Evolutionary conservation across 2,888 invertebrate species (phyloP), one percentile per base, ranked within the genome.

Genomic region (Drosophila parthenogenetica): DNA sequence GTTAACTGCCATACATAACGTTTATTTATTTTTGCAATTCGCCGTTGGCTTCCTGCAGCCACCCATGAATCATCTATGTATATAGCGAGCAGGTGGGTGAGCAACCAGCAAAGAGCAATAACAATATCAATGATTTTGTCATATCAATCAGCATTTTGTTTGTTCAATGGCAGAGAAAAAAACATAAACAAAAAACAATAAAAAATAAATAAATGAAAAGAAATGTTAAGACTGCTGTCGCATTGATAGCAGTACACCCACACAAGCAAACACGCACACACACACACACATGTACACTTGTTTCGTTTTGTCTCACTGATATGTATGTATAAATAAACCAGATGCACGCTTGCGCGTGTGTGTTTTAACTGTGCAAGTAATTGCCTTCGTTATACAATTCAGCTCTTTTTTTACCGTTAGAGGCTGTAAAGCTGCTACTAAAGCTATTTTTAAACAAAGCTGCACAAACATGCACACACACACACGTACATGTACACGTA

Each of bases 101-200:
- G 43, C 40, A 69, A 51, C 49, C 45, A 3, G 35, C 29, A 29
- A 50, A n/a, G 10, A 11, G 45, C 51, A 51, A 64, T 42, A 43
- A 42, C 16, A 55, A 46, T 42, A 55, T 54, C 59, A 53, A 48
- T 48, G 60, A 43, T 39, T 46, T 62, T 78, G 78, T 71, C 73
- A 65, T 71, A 76, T 81, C 78, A 78, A 82, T 76, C 54, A 68
- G 69, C 48, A 78, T 76, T 76, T 76, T 75, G 61, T 75, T 79
- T 79, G 67, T 51, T 75, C 49, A 81, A 79, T 59, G 77, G 67
- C 62, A 61, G 65, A 45, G 42, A 55, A 64, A 55, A 64, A 67
- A 59, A 22, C 50, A 57, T 49, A 35, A 19, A 54, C 45, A 16
- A 22, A 7, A 48, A 19, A 54, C 45, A 22, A 22, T 4, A 48